These are phyloP conservation scores for Lemur catta DNA, from an alignment of 2,797 vertebrate genomes.

Conservation along the genomic window DNA sequence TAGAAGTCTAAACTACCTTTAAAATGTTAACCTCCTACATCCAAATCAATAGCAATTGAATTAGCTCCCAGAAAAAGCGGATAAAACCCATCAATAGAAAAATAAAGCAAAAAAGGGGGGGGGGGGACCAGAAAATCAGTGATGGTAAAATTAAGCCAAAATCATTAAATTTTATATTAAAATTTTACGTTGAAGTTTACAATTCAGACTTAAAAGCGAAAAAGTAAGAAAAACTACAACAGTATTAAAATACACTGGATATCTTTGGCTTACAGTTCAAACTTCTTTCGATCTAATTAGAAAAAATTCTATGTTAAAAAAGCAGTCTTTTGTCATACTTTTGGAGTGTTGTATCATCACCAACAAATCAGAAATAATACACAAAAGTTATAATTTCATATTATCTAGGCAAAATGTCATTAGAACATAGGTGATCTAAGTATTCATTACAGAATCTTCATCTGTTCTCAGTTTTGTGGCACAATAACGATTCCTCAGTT, in stretches of 20 bases:
- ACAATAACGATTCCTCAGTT: neutral
- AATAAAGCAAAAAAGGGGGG: constrained; percentile 10
- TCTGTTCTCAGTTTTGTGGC: neutral
- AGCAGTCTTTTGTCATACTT: neutral
- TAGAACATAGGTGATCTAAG: neutral
- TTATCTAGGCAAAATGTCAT: constrained; percentile 27
- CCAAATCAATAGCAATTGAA: neutral
- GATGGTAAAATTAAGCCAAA: neutral
- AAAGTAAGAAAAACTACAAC: neutral
- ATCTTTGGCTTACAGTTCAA: neutral
- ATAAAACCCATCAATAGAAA: neutral
- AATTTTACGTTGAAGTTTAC: neutral
- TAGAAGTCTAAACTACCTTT: neutral
- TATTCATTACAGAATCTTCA: constrained; percentile 12
- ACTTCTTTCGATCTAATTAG: neutral
- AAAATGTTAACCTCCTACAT: constrained; percentile 1
- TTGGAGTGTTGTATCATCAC: neutral
- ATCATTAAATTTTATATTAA: neutral
- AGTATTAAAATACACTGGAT: constrained; percentile 10
- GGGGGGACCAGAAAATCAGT: neutral
- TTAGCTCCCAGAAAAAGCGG: neutral
- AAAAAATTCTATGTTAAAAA: constrained; percentile 12
- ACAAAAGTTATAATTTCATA: neutral
- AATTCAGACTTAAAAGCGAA: constrained; percentile 44
- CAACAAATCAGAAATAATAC: constrained; percentile 4